Base-by-base conservation (phyloP, 2,888 invertebrate genomes). In the Tetropium fuscum region DNA sequence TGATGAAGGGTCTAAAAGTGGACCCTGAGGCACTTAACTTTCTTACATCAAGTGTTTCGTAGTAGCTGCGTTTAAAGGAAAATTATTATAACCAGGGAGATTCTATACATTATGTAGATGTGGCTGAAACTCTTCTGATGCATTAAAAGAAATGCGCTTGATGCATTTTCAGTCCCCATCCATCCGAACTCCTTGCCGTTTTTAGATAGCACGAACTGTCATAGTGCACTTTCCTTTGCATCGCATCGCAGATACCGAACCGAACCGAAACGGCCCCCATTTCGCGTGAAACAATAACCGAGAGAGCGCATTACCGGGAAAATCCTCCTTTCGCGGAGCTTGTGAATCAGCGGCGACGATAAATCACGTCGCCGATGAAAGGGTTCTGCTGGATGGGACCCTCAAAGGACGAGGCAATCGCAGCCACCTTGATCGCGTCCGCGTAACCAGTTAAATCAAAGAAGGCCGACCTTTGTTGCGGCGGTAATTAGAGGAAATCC, bases 401-500 rank as follows among this genome's bases (percentile, higher is more conserved):
- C 16, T 44, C 18, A 15, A 27, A 60, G 55, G 57, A 57, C 15
- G 63, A 41, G 49, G 57, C 49, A 44, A 53, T 53, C 60, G 53
- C 64, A 60, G 58, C 60, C 63, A 64, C 66, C 63, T 57, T 58
- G 65, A 65, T 60, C 48, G 63, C 60, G 60, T 57, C 60, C 64
- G 43, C 59, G 63, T 55, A 58, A 63, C 60, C 57, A 49, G 60
- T 57, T 45, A 51, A 65, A 66, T 66, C 69, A 69, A 71, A 68
- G 62, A 64, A 57, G 66, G 58, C 66, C 69, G 63, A 11, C 69
- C 64, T 69, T 66, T 71, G 66, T 68, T 59, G 54, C 41, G 59
- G 66, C 66, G 67, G 66, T 70, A 71, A 71, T 71, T 71, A 71
- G 71, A 68, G 67, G 69, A 71, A 71, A 71, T 71, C 67, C 66